Evolutionary conservation across 2,888 invertebrate species (phyloP).

Genomic region (Operophtera brumata): DNA sequence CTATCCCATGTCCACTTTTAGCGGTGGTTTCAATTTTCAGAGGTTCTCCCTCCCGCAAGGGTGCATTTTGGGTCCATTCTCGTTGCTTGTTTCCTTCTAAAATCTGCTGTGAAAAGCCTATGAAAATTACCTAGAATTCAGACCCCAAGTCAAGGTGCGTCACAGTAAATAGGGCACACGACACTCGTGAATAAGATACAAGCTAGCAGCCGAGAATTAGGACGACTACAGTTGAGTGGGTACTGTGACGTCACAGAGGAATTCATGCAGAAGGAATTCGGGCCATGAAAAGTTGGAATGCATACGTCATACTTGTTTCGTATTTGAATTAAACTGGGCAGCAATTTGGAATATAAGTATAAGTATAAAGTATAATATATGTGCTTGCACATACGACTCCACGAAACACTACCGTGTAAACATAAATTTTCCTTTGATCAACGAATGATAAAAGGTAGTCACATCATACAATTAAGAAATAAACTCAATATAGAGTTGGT

Average conservation of each 20-base stretch:
- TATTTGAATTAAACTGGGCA: conserved; percentile 5
- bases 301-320: conserved; percentile 5
- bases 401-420: neutral
- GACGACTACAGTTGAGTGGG: conserved; percentile 33
- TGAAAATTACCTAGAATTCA: too few relatives aligned
- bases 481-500: neutral
- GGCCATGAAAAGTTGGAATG: conserved; percentile 4
- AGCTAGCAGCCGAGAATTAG: conserved; percentile 38
- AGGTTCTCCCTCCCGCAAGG: too few relatives aligned
- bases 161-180: conserved; percentile 24
- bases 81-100: neutral
- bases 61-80: neutral
- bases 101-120: neutral
- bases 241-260: conserved; percentile 14
- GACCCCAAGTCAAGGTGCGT: conserved; percentile 2
- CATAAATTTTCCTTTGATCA: neutral
- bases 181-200: conserved; percentile 37
- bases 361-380: too few relatives aligned
- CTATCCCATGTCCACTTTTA: neutral
- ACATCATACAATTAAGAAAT: neutral
- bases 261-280: conserved; percentile 11
- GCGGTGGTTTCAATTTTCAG: neutral
- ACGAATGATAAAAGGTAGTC: neutral
- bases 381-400: conserved; percentile 2
- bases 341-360: conserved; percentile 1